These are phyloP conservation scores for Muscicapa comitata DNA, from an alignment of 2,797 vertebrate genomes.

Conservation along the genomic window DNA sequence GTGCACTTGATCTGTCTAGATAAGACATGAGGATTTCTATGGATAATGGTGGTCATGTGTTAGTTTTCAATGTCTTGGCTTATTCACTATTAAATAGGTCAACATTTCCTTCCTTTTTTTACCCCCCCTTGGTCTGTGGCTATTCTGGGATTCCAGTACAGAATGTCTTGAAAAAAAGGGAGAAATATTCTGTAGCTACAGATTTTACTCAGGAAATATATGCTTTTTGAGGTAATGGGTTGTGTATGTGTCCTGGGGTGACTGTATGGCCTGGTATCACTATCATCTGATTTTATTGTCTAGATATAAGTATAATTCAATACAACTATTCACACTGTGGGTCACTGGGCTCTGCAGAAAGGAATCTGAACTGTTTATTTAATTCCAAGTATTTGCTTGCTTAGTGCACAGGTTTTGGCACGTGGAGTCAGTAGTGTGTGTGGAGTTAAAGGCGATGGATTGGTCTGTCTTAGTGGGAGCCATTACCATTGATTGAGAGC, in stretches of 20 bases:
- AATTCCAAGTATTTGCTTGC: not conserved
- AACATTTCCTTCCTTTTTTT: not conserved
- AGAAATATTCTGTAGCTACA: not conserved
- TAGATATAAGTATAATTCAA: not conserved
- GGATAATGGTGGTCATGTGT: not conserved
- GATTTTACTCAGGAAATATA: not conserved
- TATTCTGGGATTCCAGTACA: slow-evolving; percentile 9
- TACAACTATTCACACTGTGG: not conserved
- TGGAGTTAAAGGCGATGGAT: not conserved
- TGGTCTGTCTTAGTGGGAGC: not conserved
- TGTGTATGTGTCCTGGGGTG: not conserved
- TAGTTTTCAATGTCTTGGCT: not conserved
- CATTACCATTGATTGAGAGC: not conserved
- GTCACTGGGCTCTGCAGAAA: not conserved
- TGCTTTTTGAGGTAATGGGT: not conserved
- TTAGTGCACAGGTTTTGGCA: not conserved
- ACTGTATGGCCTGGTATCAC: not conserved
- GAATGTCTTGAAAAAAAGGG: not conserved
- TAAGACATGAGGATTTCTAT: not conserved
- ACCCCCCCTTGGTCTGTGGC: not conserved
- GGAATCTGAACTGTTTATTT: not conserved
- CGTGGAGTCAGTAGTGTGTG: rapidly evolving
- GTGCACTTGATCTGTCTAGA: not conserved
- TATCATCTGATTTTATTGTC: rapidly evolving
- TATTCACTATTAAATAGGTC: slow-evolving; percentile 8